Conservation (phyloP, 1,140 invertebrate species). For the Ladona fulva region DNA sequence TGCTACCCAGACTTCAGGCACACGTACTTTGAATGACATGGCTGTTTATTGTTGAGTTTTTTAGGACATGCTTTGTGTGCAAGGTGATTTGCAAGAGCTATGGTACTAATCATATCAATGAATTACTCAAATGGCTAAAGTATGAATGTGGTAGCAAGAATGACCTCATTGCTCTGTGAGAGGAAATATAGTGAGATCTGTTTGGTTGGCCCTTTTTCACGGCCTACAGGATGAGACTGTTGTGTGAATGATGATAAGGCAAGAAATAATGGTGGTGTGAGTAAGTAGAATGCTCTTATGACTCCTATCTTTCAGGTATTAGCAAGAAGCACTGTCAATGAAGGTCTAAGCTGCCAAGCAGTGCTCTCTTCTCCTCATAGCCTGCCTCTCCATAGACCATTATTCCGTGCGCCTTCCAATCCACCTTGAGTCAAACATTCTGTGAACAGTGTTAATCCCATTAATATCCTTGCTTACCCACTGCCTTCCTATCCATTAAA, state of each 20-base stretch:
- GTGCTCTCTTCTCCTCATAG: background rate
- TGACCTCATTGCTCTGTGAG: background rate
- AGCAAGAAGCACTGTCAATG: background rate
- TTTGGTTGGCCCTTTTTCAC: background rate
- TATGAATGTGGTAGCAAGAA: background rate
- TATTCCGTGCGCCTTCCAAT: background rate
- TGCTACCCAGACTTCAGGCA: background rate
- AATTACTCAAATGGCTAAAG: background rate
- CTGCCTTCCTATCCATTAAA: background rate
- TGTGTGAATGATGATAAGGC: background rate
- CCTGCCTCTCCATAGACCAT: background rate
- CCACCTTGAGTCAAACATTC: background rate
- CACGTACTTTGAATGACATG: background rate
- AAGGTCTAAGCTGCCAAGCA: background rate
- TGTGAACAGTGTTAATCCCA: background rate
- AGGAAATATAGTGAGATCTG: background rate
- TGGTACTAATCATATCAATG: constrained; percentile 1
- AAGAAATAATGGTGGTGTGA: background rate
- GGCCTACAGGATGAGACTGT: background rate
- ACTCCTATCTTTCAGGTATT: background rate
- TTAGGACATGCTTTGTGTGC: constrained; percentile 1
- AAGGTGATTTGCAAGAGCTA: background rate
- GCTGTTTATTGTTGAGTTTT: constrained; percentile 10
- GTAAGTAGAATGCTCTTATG: background rate
- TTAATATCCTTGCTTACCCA: background rate